These are phyloP conservation scores for Cyclina sinensis DNA, from an alignment of 1,140 invertebrate genomes.

Conservation along the genomic window DNA sequence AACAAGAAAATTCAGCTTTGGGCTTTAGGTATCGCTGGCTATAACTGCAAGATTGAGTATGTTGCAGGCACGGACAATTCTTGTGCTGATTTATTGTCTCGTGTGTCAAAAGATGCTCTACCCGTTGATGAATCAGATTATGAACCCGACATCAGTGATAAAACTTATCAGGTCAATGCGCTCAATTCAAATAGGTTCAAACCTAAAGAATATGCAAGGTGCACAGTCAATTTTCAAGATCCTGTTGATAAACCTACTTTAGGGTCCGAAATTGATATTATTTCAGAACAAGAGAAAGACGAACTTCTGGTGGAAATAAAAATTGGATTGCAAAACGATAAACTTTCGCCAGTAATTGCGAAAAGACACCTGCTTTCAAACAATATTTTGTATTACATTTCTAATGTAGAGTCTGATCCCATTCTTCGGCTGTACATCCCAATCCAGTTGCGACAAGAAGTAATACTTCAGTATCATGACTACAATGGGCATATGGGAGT, in stretches of 20 bases:
- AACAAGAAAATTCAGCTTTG: conserved; percentile 73
- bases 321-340: neutral
- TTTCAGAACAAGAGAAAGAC: conserved; percentile 61
- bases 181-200: conserved; percentile 67
- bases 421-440: conserved; percentile 49
- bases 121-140: neutral
- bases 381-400: conserved; percentile 59
- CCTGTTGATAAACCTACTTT: neutral
- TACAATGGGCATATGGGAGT: conserved; percentile 59
- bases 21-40: conserved; percentile 62
- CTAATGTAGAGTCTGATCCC: conserved; percentile 50
- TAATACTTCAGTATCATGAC: conserved; percentile 68
- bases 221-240: neutral
- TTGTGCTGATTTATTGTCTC: conserved; percentile 69
- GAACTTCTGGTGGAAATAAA: neutral
- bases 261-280: neutral
- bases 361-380: conserved; percentile 53
- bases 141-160: conserved; percentile 59
- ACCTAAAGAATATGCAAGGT: conserved; percentile 45
- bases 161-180: conserved; percentile 48
- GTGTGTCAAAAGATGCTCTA: neutral
- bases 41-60: conserved; percentile 70
- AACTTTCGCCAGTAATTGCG: neutral
- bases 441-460: neutral
- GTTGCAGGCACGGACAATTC: conserved; percentile 63